Evolutionary conservation across 2,797 vertebrate species (phyloP).

Genomic region (Neosilurus hyrtlii): DNA sequence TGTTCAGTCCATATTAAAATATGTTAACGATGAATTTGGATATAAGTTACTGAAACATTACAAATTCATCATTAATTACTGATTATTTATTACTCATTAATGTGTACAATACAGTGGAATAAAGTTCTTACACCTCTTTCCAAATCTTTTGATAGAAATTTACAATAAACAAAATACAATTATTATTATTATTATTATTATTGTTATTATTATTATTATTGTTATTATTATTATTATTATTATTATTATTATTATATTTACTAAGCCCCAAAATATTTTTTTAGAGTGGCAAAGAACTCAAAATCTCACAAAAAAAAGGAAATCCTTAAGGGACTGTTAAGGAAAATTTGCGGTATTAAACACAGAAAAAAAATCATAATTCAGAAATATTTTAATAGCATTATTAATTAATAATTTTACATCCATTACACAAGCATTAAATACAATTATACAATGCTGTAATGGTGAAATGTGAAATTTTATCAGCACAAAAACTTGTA

Average conservation of each 20-base stretch:
- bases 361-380: not conserved
- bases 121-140: no score
- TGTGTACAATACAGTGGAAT: not conserved
- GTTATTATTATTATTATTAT: no score
- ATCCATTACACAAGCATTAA: not conserved
- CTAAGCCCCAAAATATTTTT: no score
- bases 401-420: not conserved
- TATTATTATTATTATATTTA: no score
- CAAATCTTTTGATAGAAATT: no score
- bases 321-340: no score
- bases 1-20: not conserved
- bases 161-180: no score
- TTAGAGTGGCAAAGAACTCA: no score
- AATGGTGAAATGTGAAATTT: no score
- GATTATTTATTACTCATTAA: not conserved
- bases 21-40: not conserved
- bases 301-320: no score
- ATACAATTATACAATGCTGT: not conserved
- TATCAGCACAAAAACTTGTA: not conserved
- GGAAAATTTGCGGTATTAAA: not conserved
- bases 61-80: not conserved
- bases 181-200: no score
- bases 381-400: not conserved
- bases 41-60: not conserved
- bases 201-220: no score